phyloP scores from a whole-genome alignment of 2,113 vertebrate genomes.

The Onychorhynchus coronatus region DNA sequence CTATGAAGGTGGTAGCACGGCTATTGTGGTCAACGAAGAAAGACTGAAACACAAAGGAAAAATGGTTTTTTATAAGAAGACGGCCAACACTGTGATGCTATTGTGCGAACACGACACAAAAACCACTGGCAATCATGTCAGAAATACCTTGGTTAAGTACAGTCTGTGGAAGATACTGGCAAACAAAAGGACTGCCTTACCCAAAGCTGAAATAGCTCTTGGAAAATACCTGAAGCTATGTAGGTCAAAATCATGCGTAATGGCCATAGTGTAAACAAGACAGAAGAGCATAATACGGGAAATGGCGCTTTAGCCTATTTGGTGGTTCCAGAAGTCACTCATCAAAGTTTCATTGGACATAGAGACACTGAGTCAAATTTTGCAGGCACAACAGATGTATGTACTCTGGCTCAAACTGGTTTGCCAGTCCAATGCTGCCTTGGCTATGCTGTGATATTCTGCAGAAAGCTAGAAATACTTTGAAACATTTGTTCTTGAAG shows the following conservation, averaged over 20 bases:
- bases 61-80: background rate
- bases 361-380: background rate
- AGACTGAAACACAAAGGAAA: conserved; percentile 76
- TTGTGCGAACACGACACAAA: background rate
- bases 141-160: background rate
- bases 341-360: background rate
- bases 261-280: background rate
- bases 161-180: background rate
- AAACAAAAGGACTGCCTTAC: background rate
- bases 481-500: background rate
- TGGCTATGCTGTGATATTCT: background rate
- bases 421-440: background rate
- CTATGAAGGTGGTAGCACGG: conserved; percentile 96
- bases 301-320: background rate
- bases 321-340: background rate
- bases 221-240: background rate
- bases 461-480: background rate
- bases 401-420: background rate
- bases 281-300: background rate
- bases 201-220: background rate
- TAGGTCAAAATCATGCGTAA: background rate
- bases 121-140: background rate
- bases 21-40: conserved; percentile 99
- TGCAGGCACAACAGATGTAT: background rate
- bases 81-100: background rate